Base-by-base conservation (phyloP, 2,888 invertebrate species). In the Pegoplata infirma region DNA sequence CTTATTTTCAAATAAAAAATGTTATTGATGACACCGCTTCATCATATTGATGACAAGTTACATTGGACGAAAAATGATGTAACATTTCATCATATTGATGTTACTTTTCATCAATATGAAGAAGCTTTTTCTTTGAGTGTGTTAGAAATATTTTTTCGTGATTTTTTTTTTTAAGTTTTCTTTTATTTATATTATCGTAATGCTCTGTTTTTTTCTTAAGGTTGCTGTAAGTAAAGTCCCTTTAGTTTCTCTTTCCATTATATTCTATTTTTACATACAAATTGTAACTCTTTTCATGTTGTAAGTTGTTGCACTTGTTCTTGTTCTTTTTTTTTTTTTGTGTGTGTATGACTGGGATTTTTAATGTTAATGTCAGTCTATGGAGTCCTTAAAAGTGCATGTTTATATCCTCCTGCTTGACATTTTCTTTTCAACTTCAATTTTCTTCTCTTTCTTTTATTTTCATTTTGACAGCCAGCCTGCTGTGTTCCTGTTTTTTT, bases 361-460 rank as follows among this genome's bases (percentile, higher is more conserved):
- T 66, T 51, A 73, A 58, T 73, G 49, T 58, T 58, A 66, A 58
- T 56, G 66, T 28, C 58, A 66, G 58, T 46, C 58, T 58, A n/a
- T 68, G 17, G 53, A 23, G 49, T 63, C 63, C 51, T 51, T 21
- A 36, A 63, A 68, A 21, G 36, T 58, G 63, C 72, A 56, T 46
- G 28, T 14, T 49, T 36, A 53, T 58, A 40, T 73, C 56, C 32
- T 73, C 56, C 32, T 55, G 59, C 46, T 56, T 56, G 17, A 56
- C 16, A n/a, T 23, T 55, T 51, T 32, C 8, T 36, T 19, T 56
- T 44, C 58, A 36, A 28, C 46, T 59, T 59, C 23, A 53, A 46
- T 49, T 53, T 66, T 1, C 17, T 67, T 56, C 25, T 63, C n/a
- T 10, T 5, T 47, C 61, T 59, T 71, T n/a, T 21, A 40, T n/a